A percentile compares a stretch with the other conserved stretches of the same genome.
Evolutionary conservation across 1,140 invertebrate genomes (phyloP).

Genomic region (Pogonomyrmex barbatus): DNA sequence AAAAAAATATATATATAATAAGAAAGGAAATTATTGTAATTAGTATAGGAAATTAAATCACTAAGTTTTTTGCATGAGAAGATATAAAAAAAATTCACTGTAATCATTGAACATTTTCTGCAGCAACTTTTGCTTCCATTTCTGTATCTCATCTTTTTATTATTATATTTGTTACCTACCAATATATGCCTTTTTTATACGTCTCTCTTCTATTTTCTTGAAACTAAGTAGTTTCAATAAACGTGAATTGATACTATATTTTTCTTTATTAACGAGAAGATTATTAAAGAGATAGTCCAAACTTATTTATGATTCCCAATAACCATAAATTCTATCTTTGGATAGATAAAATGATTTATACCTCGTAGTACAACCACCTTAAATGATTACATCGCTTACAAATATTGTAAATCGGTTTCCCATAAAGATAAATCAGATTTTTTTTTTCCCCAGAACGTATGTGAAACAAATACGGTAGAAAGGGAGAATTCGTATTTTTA

Average conservation of each 20-base stretch:
- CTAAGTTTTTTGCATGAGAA: neutral
- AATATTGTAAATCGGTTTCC: constrained; percentile 55
- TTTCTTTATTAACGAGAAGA: neutral
- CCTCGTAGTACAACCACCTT: neutral
- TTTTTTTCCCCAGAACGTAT: constrained; percentile 17
- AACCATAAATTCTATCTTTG: constrained; percentile 38
- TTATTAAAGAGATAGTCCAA: constrained; percentile 16
- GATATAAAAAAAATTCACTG: neutral
- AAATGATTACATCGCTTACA: constrained; percentile 11
- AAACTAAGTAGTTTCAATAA: neutral
- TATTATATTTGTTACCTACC: neutral
- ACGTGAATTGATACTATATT: neutral
- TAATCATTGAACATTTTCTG: neutral
- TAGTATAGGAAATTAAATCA: neutral
- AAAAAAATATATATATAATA: neutral
- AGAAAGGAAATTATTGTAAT: neutral
- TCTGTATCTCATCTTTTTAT: neutral
- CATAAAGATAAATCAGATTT: constrained; percentile 57
- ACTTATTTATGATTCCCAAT: neutral
- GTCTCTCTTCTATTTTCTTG: neutral
- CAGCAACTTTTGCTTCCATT: neutral
- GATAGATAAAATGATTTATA: constrained; percentile 40
- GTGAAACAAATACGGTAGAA: constrained; percentile 18
- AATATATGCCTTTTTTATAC: neutral
- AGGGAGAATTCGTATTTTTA: constrained; percentile 42